phyloP scores from a whole-genome alignment of 2,113 vertebrate genomes.

The Hystrix cristata region DNA sequence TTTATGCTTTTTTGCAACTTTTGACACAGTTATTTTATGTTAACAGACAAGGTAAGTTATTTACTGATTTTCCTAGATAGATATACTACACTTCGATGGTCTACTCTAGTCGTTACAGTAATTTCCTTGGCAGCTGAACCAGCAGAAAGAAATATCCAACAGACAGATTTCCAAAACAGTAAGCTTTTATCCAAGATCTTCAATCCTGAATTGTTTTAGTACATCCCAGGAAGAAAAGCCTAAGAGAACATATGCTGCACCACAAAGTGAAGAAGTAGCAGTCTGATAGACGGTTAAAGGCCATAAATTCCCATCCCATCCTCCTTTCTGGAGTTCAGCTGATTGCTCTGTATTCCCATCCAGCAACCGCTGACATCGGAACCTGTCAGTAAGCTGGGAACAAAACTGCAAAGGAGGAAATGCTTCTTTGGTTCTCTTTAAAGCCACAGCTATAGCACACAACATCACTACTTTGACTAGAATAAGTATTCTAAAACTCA shows the following conservation, averaged over 20 bases:
- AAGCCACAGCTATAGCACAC: slow-evolving; percentile 55
- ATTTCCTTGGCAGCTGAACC: slow-evolving; percentile 73
- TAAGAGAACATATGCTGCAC: background rate
- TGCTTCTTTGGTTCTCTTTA: slow-evolving; percentile 53
- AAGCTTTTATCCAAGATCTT: slow-evolving; percentile 60
- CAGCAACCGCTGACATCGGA: slow-evolving; percentile 38
- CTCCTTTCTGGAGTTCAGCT: background rate
- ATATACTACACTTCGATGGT: slow-evolving; percentile 50
- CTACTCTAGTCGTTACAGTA: slow-evolving; percentile 55
- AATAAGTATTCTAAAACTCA: slow-evolving; percentile 72
- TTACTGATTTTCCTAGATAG: slow-evolving; percentile 74
- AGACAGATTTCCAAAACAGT: slow-evolving; percentile 74
- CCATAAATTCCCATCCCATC: background rate
- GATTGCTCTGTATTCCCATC: background rate
- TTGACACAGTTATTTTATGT: slow-evolving; percentile 61
- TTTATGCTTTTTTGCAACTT: slow-evolving; percentile 66
- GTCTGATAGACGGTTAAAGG: background rate
- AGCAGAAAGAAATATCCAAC: slow-evolving; percentile 72
- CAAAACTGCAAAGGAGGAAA: slow-evolving; percentile 36
- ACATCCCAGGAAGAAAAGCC: slow-evolving; percentile 41
- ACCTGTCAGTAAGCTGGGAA: background rate
- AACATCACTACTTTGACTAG: slow-evolving; percentile 31
- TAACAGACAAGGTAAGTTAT: slow-evolving; percentile 71
- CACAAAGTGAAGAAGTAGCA: background rate
- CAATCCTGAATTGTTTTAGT: slow-evolving; percentile 55